Evolutionary conservation across 2,113 vertebrate species (phyloP).

Genomic region (Ptilonorhynchus violaceus): DNA sequence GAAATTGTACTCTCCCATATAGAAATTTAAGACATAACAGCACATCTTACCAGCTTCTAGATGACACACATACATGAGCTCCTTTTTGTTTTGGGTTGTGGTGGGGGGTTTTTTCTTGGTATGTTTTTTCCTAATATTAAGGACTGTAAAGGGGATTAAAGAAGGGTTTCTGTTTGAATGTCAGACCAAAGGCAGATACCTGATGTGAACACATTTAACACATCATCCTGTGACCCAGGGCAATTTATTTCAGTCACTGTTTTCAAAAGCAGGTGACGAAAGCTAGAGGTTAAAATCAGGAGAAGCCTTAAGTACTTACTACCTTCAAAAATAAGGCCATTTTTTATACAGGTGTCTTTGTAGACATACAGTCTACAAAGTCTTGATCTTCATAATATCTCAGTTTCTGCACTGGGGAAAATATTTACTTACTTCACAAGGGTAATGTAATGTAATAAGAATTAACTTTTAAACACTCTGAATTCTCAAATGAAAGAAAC

Average conservation of each 20-base stretch:
- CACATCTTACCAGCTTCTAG: background rate
- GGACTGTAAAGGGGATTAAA: background rate
- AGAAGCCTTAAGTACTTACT: background rate
- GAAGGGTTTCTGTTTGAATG: background rate
- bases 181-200: background rate
- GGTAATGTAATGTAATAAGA: background rate
- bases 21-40: background rate
- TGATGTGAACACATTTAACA: background rate
- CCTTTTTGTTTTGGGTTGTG: background rate
- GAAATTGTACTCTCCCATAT: background rate
- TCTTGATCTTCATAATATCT: background rate
- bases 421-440: background rate
- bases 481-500: constrained; percentile 19
- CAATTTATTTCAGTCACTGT: background rate
- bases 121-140: background rate
- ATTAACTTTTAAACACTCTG: background rate
- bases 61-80: background rate
- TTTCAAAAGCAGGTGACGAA: constrained; percentile 13
- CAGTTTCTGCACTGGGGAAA: background rate
- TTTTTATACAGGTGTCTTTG: background rate
- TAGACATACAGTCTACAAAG: background rate
- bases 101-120: too few relatives aligned
- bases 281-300: background rate
- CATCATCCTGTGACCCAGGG: background rate
- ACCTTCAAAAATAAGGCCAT: background rate